Conservation (phyloP, 2,113 vertebrate species). For the Ovis canadensis region DNA sequence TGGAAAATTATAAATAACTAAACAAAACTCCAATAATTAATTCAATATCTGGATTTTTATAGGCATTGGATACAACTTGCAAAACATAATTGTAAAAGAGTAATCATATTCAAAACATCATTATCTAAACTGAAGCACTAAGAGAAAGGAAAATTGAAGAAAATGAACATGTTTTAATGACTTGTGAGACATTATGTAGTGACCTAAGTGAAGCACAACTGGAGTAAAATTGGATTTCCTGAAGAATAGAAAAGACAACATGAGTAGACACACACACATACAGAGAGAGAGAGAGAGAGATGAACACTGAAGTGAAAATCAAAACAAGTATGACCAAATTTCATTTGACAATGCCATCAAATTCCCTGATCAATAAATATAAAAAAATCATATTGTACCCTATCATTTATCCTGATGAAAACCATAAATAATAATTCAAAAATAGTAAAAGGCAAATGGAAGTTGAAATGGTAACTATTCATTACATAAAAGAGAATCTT, state of each 20-base stretch:
- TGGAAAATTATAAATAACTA: background rate
- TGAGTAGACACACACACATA: background rate
- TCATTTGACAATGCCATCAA: background rate
- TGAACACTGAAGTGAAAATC: background rate
- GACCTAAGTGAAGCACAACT: background rate
- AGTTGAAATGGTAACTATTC: rapidly evolving
- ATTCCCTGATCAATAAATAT: background rate
- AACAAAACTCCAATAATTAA: background rate
- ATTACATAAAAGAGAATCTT: background rate
- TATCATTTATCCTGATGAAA: background rate
- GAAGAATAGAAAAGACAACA: background rate
- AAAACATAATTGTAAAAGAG: background rate
- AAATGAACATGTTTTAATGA: background rate
- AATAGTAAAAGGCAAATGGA: background rate
- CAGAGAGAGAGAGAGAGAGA: background rate
- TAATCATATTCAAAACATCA: background rate
- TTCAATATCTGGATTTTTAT: background rate
- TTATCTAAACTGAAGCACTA: background rate
- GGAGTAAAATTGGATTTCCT: background rate
- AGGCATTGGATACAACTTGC: background rate
- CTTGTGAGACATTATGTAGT: background rate
- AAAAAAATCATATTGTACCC: background rate
- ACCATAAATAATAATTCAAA: background rate
- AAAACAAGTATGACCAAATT: background rate
- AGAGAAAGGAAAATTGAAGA: background rate